phyloP scores from a whole-genome alignment of 2,113 vertebrate species.

The Salminus brasiliensis region DNA sequence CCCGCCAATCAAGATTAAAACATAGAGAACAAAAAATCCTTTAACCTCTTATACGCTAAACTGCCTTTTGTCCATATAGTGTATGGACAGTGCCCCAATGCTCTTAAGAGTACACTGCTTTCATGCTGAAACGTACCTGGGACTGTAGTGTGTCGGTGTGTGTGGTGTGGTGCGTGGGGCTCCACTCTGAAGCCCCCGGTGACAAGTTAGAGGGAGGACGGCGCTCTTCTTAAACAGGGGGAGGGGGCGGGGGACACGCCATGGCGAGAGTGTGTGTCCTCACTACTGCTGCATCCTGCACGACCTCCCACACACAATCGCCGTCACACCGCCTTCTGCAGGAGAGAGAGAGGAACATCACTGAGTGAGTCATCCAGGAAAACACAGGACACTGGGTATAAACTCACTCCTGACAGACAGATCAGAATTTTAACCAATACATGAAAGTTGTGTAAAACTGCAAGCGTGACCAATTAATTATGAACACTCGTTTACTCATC shows the following conservation, averaged over 20 bases:
- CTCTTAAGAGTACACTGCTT: too few species aligned
- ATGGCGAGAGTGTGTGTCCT: conserved; percentile 42
- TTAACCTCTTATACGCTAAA: too few species aligned
- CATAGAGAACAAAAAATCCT: too few species aligned
- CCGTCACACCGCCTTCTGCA: conserved; percentile 28
- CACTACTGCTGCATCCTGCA: conserved; percentile 43
- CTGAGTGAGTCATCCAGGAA: conserved; percentile 12
- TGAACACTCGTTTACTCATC: neutral
- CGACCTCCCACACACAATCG: conserved; percentile 9
- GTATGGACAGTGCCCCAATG: too few species aligned
- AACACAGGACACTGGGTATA: neutral
- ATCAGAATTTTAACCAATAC: neutral
- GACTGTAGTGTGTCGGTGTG: conserved; percentile 33
- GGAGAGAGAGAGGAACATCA: conserved; percentile 31
- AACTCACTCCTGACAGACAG: neutral
- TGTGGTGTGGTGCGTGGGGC: conserved; percentile 17
- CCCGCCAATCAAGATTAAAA: too few species aligned
- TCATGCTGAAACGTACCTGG: too few species aligned
- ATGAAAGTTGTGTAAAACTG: neutral
- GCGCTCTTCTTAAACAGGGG: conserved; percentile 40
- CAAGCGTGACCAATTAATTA: neutral
- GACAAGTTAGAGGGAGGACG: neutral
- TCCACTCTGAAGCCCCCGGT: conserved; percentile 40
- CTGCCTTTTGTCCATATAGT: too few species aligned
- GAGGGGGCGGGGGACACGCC: conserved; percentile 31